Conservation (phyloP, 1,140 invertebrate genomes). For the Lethocerus indicus region DNA sequence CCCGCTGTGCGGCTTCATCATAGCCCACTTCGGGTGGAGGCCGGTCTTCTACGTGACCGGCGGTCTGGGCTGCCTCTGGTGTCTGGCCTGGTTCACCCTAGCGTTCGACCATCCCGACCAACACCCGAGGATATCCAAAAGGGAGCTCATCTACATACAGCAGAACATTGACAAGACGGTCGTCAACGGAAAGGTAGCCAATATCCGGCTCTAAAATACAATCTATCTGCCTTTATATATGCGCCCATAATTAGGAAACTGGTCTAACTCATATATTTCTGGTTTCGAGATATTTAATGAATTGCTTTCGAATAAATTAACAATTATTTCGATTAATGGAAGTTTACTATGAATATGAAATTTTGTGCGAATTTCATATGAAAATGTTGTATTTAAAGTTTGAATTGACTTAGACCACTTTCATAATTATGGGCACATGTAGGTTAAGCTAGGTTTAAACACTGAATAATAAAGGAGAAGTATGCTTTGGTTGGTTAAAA, state of each 20-base stretch:
- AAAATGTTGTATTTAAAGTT: too few species aligned
- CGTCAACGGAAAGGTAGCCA: slow-evolving; percentile 24
- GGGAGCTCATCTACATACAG: slow-evolving; percentile 53
- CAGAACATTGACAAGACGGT: slow-evolving; percentile 31
- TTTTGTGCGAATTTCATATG: too few species aligned
- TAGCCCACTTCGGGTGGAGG: slow-evolving; percentile 44
- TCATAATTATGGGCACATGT: too few species aligned
- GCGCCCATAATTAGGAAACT: too few species aligned
- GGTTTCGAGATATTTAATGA: neutral
- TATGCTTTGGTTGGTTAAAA: too few species aligned
- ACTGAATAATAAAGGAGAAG: too few species aligned
- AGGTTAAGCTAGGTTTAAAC: too few species aligned
- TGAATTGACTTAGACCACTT: too few species aligned
- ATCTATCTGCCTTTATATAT: neutral
- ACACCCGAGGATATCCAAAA: slow-evolving; percentile 52
- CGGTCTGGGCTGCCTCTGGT: slow-evolving; percentile 43
- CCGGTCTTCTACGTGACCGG: slow-evolving; percentile 53
- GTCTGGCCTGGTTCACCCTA: slow-evolving; percentile 51
- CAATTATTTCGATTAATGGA: neutral
- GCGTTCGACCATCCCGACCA: slow-evolving; percentile 54
- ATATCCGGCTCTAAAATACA: too few species aligned
- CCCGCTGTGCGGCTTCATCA: slow-evolving; percentile 48
- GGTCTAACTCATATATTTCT: neutral
- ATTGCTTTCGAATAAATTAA: neutral
- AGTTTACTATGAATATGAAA: too few species aligned